Evolutionary conservation across 2,113 vertebrate species (phyloP), one percentile per base, ranked within the genome.

Genomic region (Cyanocitta stelleri): DNA sequence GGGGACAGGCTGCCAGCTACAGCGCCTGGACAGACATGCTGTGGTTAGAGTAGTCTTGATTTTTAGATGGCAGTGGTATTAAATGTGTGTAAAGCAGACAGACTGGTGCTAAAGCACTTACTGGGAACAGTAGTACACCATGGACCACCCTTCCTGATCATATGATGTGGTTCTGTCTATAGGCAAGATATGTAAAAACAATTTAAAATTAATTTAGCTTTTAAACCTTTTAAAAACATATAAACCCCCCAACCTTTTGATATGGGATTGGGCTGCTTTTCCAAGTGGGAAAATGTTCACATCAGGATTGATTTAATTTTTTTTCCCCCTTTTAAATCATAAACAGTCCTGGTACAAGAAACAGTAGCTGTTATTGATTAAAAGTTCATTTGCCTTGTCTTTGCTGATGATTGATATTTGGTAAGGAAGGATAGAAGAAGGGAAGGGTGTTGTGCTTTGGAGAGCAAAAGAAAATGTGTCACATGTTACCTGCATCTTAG

Each of bases 351-450:
- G 2, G 96, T 97, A 98, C 98, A 98, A 97, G 98, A 97, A 98
- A 98, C 97, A 97, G 97, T 98, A 98, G 98, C 98, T 98, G 98
- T 98, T 98, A 97, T 97, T 98, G 97, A 98, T 98, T 98, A 98
- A 98, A 98, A 98, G 96, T 98, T 97, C 98, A 97, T 98, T 98
- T 98, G 96, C 97, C 89, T 96, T 96, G 97, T 97, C 95, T 97
- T 95, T 97, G 92, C 87, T 95, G 97, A 97, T 98, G 98, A 98
- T 95, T 97, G 97, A 98, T 98, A 96, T 75, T 97, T 96, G 95
- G 96, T 97, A 92, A 94, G 95, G 85, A 92, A 77, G 90, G 77
- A 96, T 35, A 95, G 97, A 84, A 89, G 95, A 90, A 94, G 84
- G 85, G 80, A 96, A 95, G 95, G 93, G 95, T 92, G 95, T 87